A percentile compares a stretch with the other conserved stretches of the same genome.
These are phyloP conservation scores for Tupaia chinensis DNA, from an alignment of 2,113 vertebrate species.

Conservation along the genomic window DNA sequence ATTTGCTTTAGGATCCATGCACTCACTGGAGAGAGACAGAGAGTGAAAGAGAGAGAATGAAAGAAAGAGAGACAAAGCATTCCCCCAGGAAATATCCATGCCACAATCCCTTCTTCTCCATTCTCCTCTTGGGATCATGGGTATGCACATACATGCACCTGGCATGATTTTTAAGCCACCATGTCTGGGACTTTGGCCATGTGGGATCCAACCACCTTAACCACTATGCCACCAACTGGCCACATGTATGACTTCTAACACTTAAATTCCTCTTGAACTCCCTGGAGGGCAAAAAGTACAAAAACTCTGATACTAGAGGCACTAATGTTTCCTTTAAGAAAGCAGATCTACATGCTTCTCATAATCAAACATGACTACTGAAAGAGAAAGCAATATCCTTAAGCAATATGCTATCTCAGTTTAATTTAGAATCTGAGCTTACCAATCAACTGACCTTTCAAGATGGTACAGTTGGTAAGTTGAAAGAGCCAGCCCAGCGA, in stretches of 20 bases:
- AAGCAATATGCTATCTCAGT: background rate
- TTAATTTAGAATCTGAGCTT: constrained; percentile 28
- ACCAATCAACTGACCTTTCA: background rate
- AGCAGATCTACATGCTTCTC: background rate
- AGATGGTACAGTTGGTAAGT: background rate
- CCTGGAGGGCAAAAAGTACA: background rate
- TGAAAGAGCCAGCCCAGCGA: background rate
- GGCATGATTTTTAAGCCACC: too few relatives aligned
- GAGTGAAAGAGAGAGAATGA: too few relatives aligned
- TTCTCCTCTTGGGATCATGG: too few relatives aligned
- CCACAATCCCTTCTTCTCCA: too few relatives aligned
- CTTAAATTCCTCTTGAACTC: constrained; percentile 22
- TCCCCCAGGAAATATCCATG: too few relatives aligned
- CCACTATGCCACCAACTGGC: too few relatives aligned
- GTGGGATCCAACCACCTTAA: too few relatives aligned
- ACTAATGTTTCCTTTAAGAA: constrained; percentile 29
- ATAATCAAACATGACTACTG: background rate
- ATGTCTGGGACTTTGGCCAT: too few relatives aligned
- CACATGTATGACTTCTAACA: background rate
- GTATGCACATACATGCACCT: too few relatives aligned
- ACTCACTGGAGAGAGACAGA: too few relatives aligned
- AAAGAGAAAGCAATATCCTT: constrained; percentile 17
- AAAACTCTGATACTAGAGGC: background rate
- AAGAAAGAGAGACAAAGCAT: too few relatives aligned
- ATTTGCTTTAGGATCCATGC: too few relatives aligned